These are phyloP conservation scores for Eristalis tenax DNA, from an alignment of 2,888 invertebrate genomes.

Conservation along the genomic window DNA sequence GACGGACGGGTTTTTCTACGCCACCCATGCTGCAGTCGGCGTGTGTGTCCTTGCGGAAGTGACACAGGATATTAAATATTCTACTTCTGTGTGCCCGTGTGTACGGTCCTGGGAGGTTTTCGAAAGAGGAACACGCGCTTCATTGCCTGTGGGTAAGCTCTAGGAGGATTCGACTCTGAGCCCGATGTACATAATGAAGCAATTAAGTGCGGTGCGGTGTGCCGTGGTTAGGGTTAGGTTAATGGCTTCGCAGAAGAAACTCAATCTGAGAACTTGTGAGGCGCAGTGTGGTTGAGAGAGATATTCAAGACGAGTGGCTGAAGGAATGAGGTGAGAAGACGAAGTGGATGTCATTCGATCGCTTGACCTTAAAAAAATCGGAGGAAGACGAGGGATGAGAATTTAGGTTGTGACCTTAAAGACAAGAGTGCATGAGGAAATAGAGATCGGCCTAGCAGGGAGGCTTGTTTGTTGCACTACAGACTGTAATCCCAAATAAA, in stretches of 20 bases:
- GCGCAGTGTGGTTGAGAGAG: not conserved
- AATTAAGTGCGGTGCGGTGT: not conserved
- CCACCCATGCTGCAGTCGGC: not conserved
- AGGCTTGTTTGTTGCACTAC: no score
- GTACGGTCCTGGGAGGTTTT: not conserved
- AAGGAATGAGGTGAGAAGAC: not conserved
- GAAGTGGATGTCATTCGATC: not conserved
- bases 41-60: slow-evolving; percentile 1
- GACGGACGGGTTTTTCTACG: no score
- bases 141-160: not conserved
- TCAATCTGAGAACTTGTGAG: not conserved
- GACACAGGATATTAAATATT: slow-evolving; percentile 11
- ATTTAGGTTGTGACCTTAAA: no score
- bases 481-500: no score
- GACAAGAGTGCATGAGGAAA: no score
- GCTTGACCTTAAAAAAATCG: not conserved
- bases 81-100: not conserved
- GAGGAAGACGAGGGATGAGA: no score
- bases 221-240: not conserved
- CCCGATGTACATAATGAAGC: not conserved
- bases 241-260: not conserved
- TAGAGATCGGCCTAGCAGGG: no score
- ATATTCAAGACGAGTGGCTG: not conserved
- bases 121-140: not conserved
- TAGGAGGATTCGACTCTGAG: not conserved